A percentile compares a stretch with the other conserved stretches of the same genome.
These are phyloP conservation scores for Psilopogon haemacephalus DNA, from an alignment of 2,113 vertebrate species.

Conservation along the genomic window DNA sequence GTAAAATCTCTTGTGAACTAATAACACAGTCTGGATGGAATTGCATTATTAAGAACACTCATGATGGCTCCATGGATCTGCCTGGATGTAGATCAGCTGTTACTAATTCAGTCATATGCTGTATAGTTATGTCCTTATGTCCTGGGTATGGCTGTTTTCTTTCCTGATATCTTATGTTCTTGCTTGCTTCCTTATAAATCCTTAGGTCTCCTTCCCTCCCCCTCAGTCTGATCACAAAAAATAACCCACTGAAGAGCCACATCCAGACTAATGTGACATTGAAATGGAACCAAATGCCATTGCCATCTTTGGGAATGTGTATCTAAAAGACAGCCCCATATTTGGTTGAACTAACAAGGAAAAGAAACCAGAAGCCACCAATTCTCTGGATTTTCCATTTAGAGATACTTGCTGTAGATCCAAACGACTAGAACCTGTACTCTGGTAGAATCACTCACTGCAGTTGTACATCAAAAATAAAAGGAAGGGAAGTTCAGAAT, in stretches of 20 bases:
- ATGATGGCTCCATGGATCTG: background rate
- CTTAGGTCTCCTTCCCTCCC: background rate
- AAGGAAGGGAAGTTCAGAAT: background rate
- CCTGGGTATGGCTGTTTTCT: background rate
- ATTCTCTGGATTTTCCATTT: background rate
- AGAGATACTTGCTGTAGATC: background rate
- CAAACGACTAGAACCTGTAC: background rate
- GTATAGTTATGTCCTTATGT: background rate
- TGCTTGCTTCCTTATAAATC: background rate
- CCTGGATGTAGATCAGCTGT: background rate
- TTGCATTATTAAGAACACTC: background rate
- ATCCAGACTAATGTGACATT: background rate
- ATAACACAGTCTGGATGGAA: background rate
- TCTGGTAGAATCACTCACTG: background rate
- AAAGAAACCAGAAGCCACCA: background rate
- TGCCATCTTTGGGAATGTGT: background rate
- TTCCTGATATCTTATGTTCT: background rate
- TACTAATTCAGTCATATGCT: background rate
- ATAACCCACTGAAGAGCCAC: background rate
- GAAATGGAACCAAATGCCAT: background rate
- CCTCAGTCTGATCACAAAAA: background rate
- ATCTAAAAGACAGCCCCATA: background rate
- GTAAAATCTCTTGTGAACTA: background rate
- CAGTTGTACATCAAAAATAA: background rate
- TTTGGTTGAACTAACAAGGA: background rate